Base-by-base conservation (phyloP, 2,113 vertebrate species). In the Saguinus imperator region DNA sequence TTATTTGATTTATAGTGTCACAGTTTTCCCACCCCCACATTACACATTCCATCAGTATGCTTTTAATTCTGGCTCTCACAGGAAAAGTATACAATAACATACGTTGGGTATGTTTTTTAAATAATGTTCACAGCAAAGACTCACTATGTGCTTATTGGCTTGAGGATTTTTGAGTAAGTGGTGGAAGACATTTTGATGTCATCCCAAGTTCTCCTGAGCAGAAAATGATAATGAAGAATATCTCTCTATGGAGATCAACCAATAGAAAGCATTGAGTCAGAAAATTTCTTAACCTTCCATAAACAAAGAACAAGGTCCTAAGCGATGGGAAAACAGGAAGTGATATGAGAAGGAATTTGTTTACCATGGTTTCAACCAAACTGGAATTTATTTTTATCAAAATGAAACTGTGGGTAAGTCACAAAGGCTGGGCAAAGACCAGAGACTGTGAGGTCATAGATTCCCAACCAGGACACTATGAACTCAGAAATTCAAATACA, bases 351-450 rank as follows among this genome's bases (percentile, higher is more conserved):
- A 85, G 35, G 72, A 91, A 91, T 87, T 94, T 93, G 52, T 92
- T 85, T 77, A 94, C 57, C 35, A 4, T 88, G 57, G 88, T 93
- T 94, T 64, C 27, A 76, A 82, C 77, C 73, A 77, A 89, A 72
- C 21, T 77, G 77, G 82, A 91, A 77, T 94, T 94, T 87, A 85
- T 82, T 94, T 97, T 79, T 73, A 83, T 88, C 90, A 93, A 81
- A 89, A 32, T 66, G 73, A 97, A 89, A 92, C 52, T 55, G 7
- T 80, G 75, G 17, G 17, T 79, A 89, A 89, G 16, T 75, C 85
- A 94, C 37, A 45, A 92, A 76, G 64, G 55, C 43, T 93, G 77
- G 43, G 32, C 11, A 95, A 96, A 96, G n/a, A 32, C 43, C 25
- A 3, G 8, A 37, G 61, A 27, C 40, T 75, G 17, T 94, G 43